These are phyloP conservation scores for Piprites chloris DNA, from an alignment of 2,113 vertebrate genomes.

Conservation along the genomic window DNA sequence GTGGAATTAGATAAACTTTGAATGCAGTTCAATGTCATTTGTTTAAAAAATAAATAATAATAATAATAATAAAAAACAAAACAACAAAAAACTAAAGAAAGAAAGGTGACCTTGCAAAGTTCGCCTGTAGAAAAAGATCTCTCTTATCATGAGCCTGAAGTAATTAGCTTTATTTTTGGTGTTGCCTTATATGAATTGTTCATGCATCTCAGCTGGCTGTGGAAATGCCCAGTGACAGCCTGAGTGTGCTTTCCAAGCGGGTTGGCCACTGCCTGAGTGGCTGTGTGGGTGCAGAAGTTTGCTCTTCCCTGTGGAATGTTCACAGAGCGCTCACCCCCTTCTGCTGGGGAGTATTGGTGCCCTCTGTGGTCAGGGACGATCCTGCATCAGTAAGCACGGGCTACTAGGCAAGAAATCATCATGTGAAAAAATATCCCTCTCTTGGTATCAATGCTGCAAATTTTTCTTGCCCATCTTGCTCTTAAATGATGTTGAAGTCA, in stretches of 20 bases:
- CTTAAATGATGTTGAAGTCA: not conserved
- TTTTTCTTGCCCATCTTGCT: not conserved
- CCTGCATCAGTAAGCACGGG: not conserved
- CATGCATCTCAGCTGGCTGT: not conserved
- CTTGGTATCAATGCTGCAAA: not conserved
- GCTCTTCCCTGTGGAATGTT: not conserved
- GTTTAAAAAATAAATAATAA: not conserved
- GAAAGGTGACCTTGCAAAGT: slow-evolving; percentile 49
- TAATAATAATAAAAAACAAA: too few relatives aligned
- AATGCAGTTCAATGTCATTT: not conserved
- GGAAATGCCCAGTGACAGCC: not conserved
- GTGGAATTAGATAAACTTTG: not conserved
- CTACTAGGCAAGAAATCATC: not conserved
- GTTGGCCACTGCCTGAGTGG: not conserved
- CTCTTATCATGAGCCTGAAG: slow-evolving; percentile 25
- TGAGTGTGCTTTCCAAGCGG: not conserved
- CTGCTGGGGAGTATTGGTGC: not conserved
- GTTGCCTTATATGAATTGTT: not conserved
- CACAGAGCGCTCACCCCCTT: not conserved
- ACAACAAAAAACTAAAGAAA: not conserved
- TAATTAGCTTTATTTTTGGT: slow-evolving; percentile 59
- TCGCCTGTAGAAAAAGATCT: slow-evolving; percentile 24
- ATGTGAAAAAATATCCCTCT: not conserved
- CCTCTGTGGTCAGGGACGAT: not conserved
- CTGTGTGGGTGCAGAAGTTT: not conserved